Evolutionary conservation across 2,113 vertebrate species (phyloP).

Genomic region (Lampris incognitus): DNA sequence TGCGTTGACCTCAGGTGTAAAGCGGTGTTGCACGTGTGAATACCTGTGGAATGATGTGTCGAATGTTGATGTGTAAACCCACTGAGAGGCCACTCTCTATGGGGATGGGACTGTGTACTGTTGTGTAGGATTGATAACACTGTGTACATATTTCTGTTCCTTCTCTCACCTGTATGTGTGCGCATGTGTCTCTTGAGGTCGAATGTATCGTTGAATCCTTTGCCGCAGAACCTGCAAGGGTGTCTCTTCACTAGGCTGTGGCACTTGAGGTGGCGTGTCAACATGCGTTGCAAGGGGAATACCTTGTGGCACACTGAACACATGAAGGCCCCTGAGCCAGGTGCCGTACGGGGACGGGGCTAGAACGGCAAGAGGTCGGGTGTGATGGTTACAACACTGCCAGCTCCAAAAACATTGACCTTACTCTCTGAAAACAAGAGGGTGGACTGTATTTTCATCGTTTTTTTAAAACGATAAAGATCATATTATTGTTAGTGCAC

Average conservation of each 20-base stretch:
- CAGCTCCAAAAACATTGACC: not conserved
- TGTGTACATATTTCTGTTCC: too few relatives aligned
- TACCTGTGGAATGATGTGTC: too few relatives aligned
- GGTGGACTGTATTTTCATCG: too few relatives aligned
- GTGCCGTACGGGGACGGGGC: constrained; percentile 52
- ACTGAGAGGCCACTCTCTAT: too few relatives aligned
- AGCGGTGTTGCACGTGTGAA: too few relatives aligned
- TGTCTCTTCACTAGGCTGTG: constrained; percentile 89
- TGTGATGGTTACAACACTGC: not conserved
- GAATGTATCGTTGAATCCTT: constrained; percentile 93
- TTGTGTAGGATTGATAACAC: too few relatives aligned
- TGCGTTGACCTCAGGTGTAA: too few relatives aligned
- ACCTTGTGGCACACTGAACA: constrained; percentile 87
- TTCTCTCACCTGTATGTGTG: constrained; percentile 87
- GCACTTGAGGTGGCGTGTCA: constrained; percentile 91
- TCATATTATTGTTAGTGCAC: too few relatives aligned
- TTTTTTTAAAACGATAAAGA: too few relatives aligned
- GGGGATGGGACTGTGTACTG: too few relatives aligned
- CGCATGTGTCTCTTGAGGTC: constrained; percentile 93
- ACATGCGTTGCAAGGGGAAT: constrained; percentile 90
- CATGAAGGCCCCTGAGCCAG: constrained; percentile 73
- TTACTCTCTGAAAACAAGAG: too few relatives aligned
- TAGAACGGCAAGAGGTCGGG: constrained; percentile 20
- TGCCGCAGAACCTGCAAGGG: constrained; percentile 86
- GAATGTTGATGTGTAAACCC: too few relatives aligned